These are phyloP conservation scores for Scaptomyza reducta DNA, from an alignment of 2,888 invertebrate genomes.

Conservation along the genomic window DNA sequence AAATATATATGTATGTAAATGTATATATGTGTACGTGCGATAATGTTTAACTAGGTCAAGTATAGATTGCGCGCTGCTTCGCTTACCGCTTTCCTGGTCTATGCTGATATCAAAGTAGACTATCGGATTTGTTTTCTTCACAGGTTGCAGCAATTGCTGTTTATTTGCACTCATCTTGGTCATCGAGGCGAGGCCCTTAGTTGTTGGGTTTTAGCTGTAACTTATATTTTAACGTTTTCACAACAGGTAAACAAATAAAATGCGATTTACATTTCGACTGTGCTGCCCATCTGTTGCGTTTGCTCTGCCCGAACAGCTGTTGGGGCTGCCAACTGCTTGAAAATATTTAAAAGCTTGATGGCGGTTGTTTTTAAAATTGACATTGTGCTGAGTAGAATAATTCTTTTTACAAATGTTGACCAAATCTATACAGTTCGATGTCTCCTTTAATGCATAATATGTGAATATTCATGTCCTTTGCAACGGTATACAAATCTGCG, in stretches of 20 bases:
- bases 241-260: constrained; percentile 53
- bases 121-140: constrained; percentile 85
- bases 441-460: too few species aligned
- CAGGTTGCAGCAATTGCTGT: constrained; percentile 56
- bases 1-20: constrained; percentile 6
- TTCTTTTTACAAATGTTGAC: background rate
- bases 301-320: constrained; percentile 42
- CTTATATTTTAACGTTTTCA: constrained; percentile 8
- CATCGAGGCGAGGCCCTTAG: constrained; percentile 26
- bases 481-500: too few species aligned
- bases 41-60: constrained; percentile 45
- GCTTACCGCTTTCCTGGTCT: constrained; percentile 88
- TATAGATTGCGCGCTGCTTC: constrained; percentile 17
- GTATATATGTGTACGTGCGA: constrained; percentile 9
- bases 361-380: constrained; percentile 1
- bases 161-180: constrained; percentile 52
- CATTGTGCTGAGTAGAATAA: background rate
- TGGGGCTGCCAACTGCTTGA: constrained; percentile 39
- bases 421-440: too few species aligned
- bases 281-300: constrained; percentile 35
- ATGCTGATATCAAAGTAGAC: constrained; percentile 90
- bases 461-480: too few species aligned
- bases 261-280: constrained; percentile 26
- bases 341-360: background rate
- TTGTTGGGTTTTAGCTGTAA: background rate